Evolutionary conservation across 2,113 vertebrate genomes (phyloP), one percentile per base, ranked within the genome.

Genomic region (Pogonocichla stellata): DNA sequence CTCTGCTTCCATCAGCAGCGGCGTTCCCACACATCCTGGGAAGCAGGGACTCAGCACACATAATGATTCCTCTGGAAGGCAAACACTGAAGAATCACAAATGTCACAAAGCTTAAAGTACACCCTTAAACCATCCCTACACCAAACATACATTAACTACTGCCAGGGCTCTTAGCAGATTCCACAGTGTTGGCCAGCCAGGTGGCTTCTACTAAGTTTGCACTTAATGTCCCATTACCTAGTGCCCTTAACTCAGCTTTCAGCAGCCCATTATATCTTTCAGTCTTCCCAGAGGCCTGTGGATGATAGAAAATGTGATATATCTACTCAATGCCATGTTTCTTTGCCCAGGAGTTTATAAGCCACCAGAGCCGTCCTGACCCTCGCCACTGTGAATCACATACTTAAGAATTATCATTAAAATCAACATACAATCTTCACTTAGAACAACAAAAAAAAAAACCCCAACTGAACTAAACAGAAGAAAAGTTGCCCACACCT

Each of bases 21-120:
- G 29, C 14, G 11, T 43, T 43, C 2, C 0, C 31, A 65, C 25
- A 24, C 5, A 3, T 54, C 33, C 61, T 8, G 8, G 38, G 33
- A 65, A 43, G 38, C n/a, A 36, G 47, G 19, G n/a, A 14, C 45
- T 36, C 47, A 22, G 47, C 33, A 24, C 2, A 0, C 1, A 0
- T 5, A 14, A 6, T 10, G 10, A 19, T 43, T 65, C 40, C 38
- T 53, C 48, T 1, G 2, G 60, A 13, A 43, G 31, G 19, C 19
- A 65, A 65, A 34, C 33, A 29, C 1, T 29, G 48, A 29, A 29
- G 11, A 54, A 34, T 7, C 60, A 54, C 8, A 5, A 54, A 19
- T 24, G 7, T 1, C 8, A 45, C 43, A 45, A 14, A 54, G 19
- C 38, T 65, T 15, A 36, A 80, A 45, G 9, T 6, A 45, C 25